Evolutionary conservation across 2,113 vertebrate species (phyloP).

Genomic region (Oxyura jamaicensis): DNA sequence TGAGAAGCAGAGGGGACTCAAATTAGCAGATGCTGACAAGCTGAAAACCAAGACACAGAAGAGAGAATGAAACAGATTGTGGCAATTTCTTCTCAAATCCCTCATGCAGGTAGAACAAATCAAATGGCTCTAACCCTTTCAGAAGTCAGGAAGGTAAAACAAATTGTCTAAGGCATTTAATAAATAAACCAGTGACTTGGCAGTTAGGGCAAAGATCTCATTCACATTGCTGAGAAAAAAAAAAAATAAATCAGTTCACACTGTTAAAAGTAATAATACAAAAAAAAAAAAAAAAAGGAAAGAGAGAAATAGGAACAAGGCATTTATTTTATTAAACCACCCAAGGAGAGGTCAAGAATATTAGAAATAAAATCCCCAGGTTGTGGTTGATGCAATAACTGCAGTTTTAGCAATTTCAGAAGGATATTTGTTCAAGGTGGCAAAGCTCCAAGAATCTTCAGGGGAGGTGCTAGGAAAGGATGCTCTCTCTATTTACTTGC

Average conservation of each 20-base stretch:
- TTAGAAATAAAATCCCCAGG: constrained; percentile 33
- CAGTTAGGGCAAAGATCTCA: neutral
- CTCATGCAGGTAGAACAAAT: neutral
- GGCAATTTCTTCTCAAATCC: neutral
- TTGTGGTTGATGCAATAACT: neutral
- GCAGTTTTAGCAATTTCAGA: neutral
- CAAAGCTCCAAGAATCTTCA: neutral
- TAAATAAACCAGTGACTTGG: neutral
- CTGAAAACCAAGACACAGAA: neutral
- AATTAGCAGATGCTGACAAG: neutral
- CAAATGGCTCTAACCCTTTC: neutral
- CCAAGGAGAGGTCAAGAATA: constrained; percentile 35
- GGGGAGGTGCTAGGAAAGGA: neutral
- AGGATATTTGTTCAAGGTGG: neutral
- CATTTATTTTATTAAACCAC: neutral
- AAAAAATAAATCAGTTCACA: neutral
- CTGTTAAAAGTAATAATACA: neutral
- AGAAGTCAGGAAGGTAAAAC: neutral
- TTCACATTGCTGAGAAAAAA: neutral
- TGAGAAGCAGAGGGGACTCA: neutral
- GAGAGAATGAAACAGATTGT: neutral
- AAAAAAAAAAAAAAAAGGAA: neutral
- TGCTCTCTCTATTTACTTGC: neutral
- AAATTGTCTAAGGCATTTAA: neutral
- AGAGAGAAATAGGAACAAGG: neutral